These are phyloP conservation scores for Dorcus hopei DNA, from an alignment of 2,888 invertebrate genomes.

Conservation along the genomic window DNA sequence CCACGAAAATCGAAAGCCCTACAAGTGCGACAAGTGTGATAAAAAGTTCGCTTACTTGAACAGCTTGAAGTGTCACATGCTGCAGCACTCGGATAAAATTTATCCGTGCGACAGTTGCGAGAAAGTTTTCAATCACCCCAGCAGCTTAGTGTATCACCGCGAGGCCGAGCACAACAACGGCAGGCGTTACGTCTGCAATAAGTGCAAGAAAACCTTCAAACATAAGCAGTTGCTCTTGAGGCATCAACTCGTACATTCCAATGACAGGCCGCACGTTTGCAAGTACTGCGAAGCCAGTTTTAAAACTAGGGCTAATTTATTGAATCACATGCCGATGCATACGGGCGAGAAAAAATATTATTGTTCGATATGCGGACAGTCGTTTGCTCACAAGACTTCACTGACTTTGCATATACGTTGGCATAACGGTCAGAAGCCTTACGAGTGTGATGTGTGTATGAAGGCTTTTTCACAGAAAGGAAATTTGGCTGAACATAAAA, in stretches of 20 bases:
- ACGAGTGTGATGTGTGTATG: slow-evolving; percentile 63
- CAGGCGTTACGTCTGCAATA: slow-evolving; percentile 68
- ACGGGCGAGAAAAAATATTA: slow-evolving; percentile 67
- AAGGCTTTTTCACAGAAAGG: slow-evolving; percentile 77
- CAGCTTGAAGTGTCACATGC: slow-evolving; percentile 57
- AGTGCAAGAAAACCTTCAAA: slow-evolving; percentile 73
- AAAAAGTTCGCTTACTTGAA: slow-evolving; percentile 61
- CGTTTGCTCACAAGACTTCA: slow-evolving; percentile 75
- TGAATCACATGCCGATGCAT: slow-evolving; percentile 71
- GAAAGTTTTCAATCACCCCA: slow-evolving; percentile 68
- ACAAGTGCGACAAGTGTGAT: slow-evolving; percentile 58
- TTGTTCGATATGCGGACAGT: slow-evolving; percentile 59
- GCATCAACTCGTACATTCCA: slow-evolving; percentile 77
- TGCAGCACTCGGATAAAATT: slow-evolving; percentile 53
- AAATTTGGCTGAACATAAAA: slow-evolving; percentile 71
- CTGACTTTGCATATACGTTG: slow-evolving; percentile 70
- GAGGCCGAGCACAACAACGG: slow-evolving; percentile 64
- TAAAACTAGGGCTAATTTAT: slow-evolving; percentile 68
- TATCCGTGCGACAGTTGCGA: slow-evolving; percentile 67
- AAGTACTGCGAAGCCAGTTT: slow-evolving; percentile 60
- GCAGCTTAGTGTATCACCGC: slow-evolving; percentile 72
- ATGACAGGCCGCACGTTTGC: slow-evolving; percentile 63
- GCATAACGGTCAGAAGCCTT: slow-evolving; percentile 70
- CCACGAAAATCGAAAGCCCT: slow-evolving; percentile 58
- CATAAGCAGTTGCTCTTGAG: slow-evolving; percentile 70